Conservation (phyloP, 2,888 invertebrate genomes). For the Ophioninae sp. region DNA sequence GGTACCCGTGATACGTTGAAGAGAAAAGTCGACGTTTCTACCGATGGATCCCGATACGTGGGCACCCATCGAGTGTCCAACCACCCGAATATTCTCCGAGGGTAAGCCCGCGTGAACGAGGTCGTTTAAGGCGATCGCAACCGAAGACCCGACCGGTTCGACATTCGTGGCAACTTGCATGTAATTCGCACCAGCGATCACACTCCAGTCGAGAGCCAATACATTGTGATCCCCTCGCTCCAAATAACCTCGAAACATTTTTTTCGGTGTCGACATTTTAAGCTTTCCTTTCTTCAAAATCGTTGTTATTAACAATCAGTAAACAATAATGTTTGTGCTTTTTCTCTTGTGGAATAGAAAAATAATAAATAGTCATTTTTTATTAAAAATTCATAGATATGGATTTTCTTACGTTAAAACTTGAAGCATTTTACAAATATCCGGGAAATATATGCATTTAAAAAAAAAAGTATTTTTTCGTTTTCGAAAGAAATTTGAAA, state of each 20-base stretch:
- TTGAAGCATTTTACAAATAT: too few species aligned
- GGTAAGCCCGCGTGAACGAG: constrained; percentile 66
- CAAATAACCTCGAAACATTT: constrained; percentile 75
- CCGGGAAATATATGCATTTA: too few species aligned
- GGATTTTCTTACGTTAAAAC: too few species aligned
- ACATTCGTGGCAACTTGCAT: constrained; percentile 67
- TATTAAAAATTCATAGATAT: too few species aligned
- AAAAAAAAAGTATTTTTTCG: too few species aligned
- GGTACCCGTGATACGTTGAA: constrained; percentile 72
- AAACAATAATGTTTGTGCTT: too few species aligned
- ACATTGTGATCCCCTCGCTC: constrained; percentile 79
- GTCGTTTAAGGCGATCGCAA: constrained; percentile 67
- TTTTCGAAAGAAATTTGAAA: too few species aligned
- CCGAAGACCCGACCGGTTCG: constrained; percentile 62
- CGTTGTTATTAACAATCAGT: not conserved
- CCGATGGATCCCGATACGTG: constrained; percentile 72
- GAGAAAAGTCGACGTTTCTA: constrained; percentile 62
- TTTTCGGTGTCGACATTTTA: not conserved
- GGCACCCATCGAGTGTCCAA: constrained; percentile 75
- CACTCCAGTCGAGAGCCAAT: constrained; percentile 81
- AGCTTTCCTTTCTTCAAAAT: not conserved
- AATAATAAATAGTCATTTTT: too few species aligned
- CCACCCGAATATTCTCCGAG: constrained; percentile 68
- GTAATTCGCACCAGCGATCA: constrained; percentile 80
- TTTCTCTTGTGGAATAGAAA: too few species aligned